Evolutionary conservation across 23 tunicate genomes (phyloP).

Genomic region (Aplidium turbinatum): DNA sequence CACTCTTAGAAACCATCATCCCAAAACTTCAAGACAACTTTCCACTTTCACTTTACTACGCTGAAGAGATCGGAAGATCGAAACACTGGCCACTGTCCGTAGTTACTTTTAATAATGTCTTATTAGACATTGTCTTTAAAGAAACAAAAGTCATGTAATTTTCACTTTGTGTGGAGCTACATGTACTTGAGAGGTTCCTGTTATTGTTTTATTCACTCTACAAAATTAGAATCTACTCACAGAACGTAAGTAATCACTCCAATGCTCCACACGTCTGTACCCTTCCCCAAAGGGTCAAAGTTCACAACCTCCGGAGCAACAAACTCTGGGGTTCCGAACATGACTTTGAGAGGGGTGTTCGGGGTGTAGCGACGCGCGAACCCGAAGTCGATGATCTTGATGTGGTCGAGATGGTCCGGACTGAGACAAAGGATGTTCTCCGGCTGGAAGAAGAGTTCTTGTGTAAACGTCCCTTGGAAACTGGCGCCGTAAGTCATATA

Average conservation of each 20-base stretch:
- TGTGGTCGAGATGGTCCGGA: slow-evolving; percentile 52
- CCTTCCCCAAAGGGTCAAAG: slow-evolving; percentile 94
- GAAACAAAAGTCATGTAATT: too few relatives aligned
- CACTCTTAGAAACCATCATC: too few relatives aligned
- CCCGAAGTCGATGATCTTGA: slow-evolving; percentile 93
- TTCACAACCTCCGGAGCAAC: slow-evolving; percentile 98
- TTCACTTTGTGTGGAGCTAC: too few relatives aligned
- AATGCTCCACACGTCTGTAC: slow-evolving; percentile 98
- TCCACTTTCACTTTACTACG: too few relatives aligned
- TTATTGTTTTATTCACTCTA: too few relatives aligned
- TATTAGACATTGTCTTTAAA: too few relatives aligned
- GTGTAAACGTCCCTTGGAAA: too few relatives aligned
- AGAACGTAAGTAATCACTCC: slow-evolving; percentile 91
- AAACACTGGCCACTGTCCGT: too few relatives aligned
- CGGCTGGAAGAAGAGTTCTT: slow-evolving; percentile 49
- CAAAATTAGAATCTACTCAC: slow-evolving; percentile 67
- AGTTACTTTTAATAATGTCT: too few relatives aligned
- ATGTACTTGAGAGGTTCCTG: too few relatives aligned
- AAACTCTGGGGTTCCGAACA: slow-evolving; percentile 99
- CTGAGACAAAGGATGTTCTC: slow-evolving; percentile 85
- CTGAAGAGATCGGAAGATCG: too few relatives aligned
- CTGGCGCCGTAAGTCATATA: background rate
- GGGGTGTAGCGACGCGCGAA: slow-evolving; percentile 70
- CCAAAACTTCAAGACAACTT: too few relatives aligned
- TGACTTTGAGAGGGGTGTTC: slow-evolving; percentile 69